Conservation (phyloP, 2,113 vertebrate genomes). For the Andinoacara biseriatus region DNA sequence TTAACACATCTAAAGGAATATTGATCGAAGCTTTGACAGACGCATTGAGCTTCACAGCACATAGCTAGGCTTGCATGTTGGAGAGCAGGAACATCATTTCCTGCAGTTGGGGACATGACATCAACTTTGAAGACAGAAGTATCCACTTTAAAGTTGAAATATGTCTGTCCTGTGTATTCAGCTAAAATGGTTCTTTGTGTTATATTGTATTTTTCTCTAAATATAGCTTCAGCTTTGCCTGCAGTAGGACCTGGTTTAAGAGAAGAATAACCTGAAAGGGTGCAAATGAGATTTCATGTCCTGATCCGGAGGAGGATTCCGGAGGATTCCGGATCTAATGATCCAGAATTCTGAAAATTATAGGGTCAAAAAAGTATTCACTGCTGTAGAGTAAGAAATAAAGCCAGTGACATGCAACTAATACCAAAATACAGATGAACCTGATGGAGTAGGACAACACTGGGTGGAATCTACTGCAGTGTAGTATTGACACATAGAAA, state of each 20-base stretch:
- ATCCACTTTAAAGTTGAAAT: constrained; percentile 38
- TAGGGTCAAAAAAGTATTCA: too few species aligned
- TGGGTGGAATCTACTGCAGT: too few species aligned
- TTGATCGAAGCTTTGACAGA: constrained; percentile 64
- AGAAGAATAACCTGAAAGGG: constrained; percentile 61
- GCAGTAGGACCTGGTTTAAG: constrained; percentile 55
- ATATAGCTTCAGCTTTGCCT: constrained; percentile 66
- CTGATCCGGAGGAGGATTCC: too few species aligned
- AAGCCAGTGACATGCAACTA: too few species aligned
- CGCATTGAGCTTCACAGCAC: constrained; percentile 53
- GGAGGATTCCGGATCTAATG: too few species aligned
- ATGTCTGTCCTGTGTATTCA: constrained; percentile 25
- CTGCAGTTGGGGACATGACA: constrained; percentile 50
- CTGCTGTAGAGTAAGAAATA: too few species aligned
- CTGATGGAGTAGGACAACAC: too few species aligned
- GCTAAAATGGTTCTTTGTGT: constrained; percentile 16
- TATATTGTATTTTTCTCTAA: constrained; percentile 60
- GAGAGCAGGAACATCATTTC: constrained; percentile 38
- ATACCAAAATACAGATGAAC: too few species aligned
- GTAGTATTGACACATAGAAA: too few species aligned
- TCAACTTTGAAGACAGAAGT: constrained; percentile 56
- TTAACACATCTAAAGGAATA: constrained; percentile 70
- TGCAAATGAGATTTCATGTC: constrained; percentile 40
- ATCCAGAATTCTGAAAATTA: too few species aligned
- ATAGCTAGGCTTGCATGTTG: constrained; percentile 44